A percentile compares a stretch with the other conserved stretches of the same genome.
phyloP scores from a whole-genome alignment of 2,113 vertebrate genomes.

The Eulacestoma nigropectus region DNA sequence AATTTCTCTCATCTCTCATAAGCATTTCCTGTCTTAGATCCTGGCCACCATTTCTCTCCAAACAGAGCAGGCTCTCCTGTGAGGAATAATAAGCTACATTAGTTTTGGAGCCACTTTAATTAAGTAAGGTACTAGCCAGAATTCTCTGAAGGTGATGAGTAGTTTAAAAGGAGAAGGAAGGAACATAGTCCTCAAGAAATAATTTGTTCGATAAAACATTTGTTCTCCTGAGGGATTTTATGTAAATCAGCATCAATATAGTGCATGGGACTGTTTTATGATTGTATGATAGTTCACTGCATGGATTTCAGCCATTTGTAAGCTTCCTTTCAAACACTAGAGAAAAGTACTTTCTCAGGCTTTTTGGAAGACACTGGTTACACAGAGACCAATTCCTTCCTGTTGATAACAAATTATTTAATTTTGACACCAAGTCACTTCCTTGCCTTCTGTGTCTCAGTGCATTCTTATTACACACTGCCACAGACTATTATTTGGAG shows the following conservation, averaged over 20 bases:
- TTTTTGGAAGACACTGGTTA: neutral
- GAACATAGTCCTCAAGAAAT: neutral
- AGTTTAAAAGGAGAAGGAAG: constrained; percentile 4
- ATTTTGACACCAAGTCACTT: neutral
- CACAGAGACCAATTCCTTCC: neutral
- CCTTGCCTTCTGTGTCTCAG: neutral
- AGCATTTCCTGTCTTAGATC: neutral
- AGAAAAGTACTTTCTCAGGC: neutral
- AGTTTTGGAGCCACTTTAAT: neutral
- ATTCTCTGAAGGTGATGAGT: neutral
- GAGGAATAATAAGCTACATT: neutral
- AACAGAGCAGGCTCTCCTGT: neutral
- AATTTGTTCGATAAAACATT: constrained; percentile 9
- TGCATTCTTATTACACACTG: neutral
- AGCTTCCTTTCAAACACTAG: neutral
- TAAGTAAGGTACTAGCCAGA: neutral
- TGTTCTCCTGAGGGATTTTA: neutral
- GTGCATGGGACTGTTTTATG: neutral
- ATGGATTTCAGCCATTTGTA: neutral
- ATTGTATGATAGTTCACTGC: neutral
- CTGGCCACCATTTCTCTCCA: neutral
- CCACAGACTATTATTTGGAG: neutral
- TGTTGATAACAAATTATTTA: neutral
- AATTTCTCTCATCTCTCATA: neutral
- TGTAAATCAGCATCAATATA: neutral